Evolutionary conservation across 1,140 invertebrate species (phyloP).

Genomic region (Ceratitis capitata): DNA sequence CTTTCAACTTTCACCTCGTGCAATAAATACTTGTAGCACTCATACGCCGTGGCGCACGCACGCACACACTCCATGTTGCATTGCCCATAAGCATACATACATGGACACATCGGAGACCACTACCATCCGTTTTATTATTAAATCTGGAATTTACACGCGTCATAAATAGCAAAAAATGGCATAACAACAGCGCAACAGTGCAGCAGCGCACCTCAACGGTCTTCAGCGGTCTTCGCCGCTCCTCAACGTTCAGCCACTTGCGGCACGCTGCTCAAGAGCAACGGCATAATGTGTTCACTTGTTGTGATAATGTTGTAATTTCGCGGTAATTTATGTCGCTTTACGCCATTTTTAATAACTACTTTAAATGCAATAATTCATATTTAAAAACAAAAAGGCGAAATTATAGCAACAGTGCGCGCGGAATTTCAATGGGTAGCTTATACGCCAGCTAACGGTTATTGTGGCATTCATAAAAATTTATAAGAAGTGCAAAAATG

Average conservation of each 20-base stretch:
- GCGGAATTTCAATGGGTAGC: neutral
- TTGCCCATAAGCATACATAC: neutral
- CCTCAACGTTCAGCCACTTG: neutral
- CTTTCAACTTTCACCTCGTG: neutral
- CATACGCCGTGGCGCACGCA: neutral
- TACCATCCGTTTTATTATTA: slow-evolving; percentile 10
- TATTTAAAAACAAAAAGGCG: neutral
- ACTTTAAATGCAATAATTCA: slow-evolving; percentile 26
- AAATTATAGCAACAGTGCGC: neutral
- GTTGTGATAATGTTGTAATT: neutral
- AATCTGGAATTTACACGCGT: neutral
- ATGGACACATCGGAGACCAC: neutral
- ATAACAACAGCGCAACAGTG: neutral
- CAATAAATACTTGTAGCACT: neutral
- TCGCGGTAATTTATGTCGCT: slow-evolving; percentile 10
- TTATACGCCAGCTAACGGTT: neutral
- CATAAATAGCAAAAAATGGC: slow-evolving; percentile 17
- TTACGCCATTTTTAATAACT: neutral
- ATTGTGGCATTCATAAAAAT: neutral
- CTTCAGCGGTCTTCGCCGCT: no score
- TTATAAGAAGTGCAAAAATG: neutral
- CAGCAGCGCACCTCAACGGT: neutral
- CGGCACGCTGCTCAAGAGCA: neutral
- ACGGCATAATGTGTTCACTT: neutral
- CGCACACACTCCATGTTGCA: neutral